These are phyloP conservation scores for Idaea straminata DNA, from an alignment of 2,888 invertebrate genomes.

Conservation along the genomic window DNA sequence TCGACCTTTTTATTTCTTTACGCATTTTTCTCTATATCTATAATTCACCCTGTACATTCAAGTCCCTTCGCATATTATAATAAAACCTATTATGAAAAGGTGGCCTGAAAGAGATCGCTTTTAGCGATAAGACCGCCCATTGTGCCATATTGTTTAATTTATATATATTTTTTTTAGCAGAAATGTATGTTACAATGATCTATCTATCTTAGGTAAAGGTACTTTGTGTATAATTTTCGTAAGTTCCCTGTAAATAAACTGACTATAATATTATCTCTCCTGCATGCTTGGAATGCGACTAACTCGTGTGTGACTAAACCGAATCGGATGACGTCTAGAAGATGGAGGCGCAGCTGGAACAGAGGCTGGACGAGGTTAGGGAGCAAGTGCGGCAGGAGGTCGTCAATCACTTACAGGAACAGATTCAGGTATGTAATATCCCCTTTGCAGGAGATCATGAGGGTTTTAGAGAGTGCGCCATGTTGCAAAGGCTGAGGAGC, in stretches of 20 bases:
- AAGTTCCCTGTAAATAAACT: slow-evolving; percentile 25
- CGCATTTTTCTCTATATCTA: too few species aligned
- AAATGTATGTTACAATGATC: slow-evolving; percentile 6
- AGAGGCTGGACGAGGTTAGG: slow-evolving; percentile 45
- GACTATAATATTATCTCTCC: slow-evolving; percentile 37
- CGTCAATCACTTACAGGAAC: slow-evolving; percentile 84
- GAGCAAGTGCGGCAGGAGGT: slow-evolving; percentile 84
- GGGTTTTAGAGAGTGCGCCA: too few species aligned
- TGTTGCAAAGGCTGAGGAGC: too few species aligned
- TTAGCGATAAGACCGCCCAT: too few species aligned
- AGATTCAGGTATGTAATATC: slow-evolving; percentile 83
- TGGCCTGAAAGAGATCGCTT: too few species aligned
- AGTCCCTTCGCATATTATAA: too few species aligned
- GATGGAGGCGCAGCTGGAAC: slow-evolving; percentile 44
- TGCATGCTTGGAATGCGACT: slow-evolving; percentile 74
- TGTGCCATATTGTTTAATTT: too few species aligned
- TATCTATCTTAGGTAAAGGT: slow-evolving; percentile 18
- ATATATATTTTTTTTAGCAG: too few species aligned
- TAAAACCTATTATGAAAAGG: too few species aligned
- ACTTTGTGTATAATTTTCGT: slow-evolving; percentile 11
- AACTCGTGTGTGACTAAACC: slow-evolving; percentile 68
- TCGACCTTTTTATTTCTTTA: too few species aligned
- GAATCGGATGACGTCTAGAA: slow-evolving; percentile 32
- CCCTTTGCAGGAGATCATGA: too few species aligned
- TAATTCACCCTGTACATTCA: too few species aligned